Base-by-base conservation (phyloP, 2,888 invertebrate species). In the Lordiphosa fenestrarum region DNA sequence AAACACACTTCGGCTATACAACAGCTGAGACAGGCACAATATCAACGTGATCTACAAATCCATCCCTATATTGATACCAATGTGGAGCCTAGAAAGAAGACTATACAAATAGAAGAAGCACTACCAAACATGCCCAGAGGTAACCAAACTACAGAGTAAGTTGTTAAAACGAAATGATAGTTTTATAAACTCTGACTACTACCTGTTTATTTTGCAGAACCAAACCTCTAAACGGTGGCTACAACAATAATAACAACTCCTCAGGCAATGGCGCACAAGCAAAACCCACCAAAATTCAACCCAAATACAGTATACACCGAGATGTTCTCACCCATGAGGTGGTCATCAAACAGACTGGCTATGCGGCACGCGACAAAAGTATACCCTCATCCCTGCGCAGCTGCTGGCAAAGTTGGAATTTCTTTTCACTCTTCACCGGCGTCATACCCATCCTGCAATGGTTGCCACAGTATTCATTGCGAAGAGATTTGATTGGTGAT, bases 401-500 rank as follows among this genome's bases (percentile, higher is more conserved):
- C 21, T 86, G 81, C 47, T 89, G 87, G 87, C 66, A 62, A 2
- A 71, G 81, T 42, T 88, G 86, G 80, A 87, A 75, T 19, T 86
- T 88, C 53, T 68, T 87, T 13, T 73, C 85, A 12, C 77, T 88
- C 6, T 84, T 89, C 42, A 77, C 84, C 33, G 88, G 87, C 55
- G 58, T 90, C 1, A 78, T 93, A 41, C 94, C 94, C n/a, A 91
- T 91, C 4, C 60, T 92, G 10, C 91, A 90, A 67, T 94, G 94
- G 94, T 82, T 94, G 15, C 91, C 91, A 37, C 90, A 91, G 49
- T 94, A 94, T 87, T 91, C 91, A 44, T 91, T 92, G 89, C 91
- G 89, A 71, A 88, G 90, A 21, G 91, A 94, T 85, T 88, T 95
- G 6, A 60, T 92, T 0, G 90, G 92, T n/a, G 96, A 97, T 89